Percentiles rank a stretch among this genome's conserved stretches.
Evolutionary conservation across 2,888 invertebrate genomes (phyloP).

Genomic region (Lasioglossum morio): DNA sequence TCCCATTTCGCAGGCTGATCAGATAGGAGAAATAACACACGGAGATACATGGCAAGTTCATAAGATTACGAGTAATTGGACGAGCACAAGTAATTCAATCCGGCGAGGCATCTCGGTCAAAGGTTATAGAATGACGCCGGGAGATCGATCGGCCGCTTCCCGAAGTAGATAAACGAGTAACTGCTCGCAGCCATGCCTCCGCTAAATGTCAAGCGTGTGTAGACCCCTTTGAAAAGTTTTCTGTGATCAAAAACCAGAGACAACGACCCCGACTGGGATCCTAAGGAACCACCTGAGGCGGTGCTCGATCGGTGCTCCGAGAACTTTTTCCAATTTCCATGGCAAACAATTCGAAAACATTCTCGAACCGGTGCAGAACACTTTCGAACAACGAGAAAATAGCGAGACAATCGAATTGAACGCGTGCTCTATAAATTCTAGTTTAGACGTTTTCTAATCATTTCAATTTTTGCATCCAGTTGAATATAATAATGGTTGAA

Average conservation of each 20-base stretch:
- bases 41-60: constrained; percentile 37
- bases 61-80: constrained; percentile 49
- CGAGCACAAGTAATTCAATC: constrained; percentile 50
- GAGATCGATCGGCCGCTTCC: constrained; percentile 58
- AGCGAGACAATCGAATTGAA: too few relatives aligned
- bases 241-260: neutral
- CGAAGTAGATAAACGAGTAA: constrained; percentile 51
- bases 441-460: too few relatives aligned
- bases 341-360: neutral
- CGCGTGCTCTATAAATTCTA: too few relatives aligned
- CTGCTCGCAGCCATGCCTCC: constrained; percentile 41
- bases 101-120: constrained; percentile 45
- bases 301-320: neutral
- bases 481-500: too few relatives aligned
- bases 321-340: neutral
- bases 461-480: too few relatives aligned
- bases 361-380: neutral
- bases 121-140: constrained; percentile 58
- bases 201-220: constrained; percentile 54
- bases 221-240: constrained; percentile 32
- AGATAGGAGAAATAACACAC: constrained; percentile 26
- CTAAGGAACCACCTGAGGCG: neutral
- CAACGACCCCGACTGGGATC: neutral
- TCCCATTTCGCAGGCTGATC: constrained; percentile 4
- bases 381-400: neutral